Evolutionary conservation across 2,113 vertebrate species (phyloP).

Genomic region (Macrotis lagotis): DNA sequence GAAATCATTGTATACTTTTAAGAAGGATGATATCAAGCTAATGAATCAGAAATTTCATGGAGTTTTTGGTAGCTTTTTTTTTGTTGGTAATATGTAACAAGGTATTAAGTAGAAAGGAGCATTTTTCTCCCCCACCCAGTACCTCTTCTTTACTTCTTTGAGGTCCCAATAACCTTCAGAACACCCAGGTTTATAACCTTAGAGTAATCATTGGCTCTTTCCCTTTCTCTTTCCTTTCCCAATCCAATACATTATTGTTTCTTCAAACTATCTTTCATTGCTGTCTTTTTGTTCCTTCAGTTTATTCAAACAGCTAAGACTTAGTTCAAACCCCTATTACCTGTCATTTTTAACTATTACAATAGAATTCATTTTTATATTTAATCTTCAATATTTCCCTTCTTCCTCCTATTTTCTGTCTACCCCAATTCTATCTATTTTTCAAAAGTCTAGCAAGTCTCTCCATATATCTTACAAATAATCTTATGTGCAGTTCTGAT

Average conservation of each 20-base stretch:
- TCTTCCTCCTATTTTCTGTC: not conserved
- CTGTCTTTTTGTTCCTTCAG: not conserved
- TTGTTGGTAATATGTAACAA: not conserved
- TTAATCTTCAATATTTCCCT: not conserved
- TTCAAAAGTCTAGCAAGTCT: not conserved
- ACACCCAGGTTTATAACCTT: not conserved
- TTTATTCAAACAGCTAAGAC: not conserved
- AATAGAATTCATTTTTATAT: not conserved
- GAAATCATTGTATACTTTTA: not conserved
- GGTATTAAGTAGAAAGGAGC: not conserved
- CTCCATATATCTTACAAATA: not conserved
- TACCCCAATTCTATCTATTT: not conserved
- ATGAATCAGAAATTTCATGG: not conserved
- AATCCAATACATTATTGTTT: not conserved
- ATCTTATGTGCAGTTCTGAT: not conserved
- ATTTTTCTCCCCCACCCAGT: not conserved
- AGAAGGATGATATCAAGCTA: not conserved
- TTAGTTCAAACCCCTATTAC: not conserved
- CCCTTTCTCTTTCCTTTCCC: not conserved
- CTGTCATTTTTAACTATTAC: not conserved
- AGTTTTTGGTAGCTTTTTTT: too few relatives aligned
- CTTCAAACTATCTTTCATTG: not conserved
- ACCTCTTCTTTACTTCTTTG: not conserved
- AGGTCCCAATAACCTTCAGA: not conserved
- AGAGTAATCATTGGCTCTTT: not conserved